These are phyloP conservation scores for Hyperoplus lanceolatus DNA, from an alignment of 2,797 vertebrate species.

Conservation along the genomic window DNA sequence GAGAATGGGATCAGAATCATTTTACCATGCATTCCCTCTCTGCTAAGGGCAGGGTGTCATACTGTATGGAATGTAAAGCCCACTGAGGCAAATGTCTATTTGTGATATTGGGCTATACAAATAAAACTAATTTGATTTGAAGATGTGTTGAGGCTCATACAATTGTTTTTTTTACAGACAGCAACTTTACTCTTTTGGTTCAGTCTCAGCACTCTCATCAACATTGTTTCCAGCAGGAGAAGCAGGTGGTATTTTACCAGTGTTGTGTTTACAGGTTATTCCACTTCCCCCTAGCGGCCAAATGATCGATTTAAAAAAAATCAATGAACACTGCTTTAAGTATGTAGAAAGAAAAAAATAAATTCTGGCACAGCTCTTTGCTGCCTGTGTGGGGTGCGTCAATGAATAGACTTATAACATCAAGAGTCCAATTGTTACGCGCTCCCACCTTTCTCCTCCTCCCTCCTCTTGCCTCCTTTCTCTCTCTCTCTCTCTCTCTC, in stretches of 20 bases:
- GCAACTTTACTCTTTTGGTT: background rate
- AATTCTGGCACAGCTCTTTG: background rate
- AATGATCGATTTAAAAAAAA: background rate
- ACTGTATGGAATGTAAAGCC: too few relatives aligned
- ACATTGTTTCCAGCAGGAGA: background rate
- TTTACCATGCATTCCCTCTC: background rate
- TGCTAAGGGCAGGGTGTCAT: too few relatives aligned
- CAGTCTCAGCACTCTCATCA: background rate
- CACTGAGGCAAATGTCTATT: too few relatives aligned
- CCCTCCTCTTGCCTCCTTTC: too few relatives aligned
- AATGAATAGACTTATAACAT: background rate
- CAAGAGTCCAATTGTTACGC: background rate
- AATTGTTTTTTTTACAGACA: background rate
- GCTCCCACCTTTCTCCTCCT: too few relatives aligned
- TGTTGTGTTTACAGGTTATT: background rate
- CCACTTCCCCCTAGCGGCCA: conserved; percentile 27
- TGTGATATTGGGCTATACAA: too few relatives aligned
- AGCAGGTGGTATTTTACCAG: background rate
- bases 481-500: too few relatives aligned
- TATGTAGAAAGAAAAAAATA: background rate
- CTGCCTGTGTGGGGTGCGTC: background rate
- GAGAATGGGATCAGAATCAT: background rate
- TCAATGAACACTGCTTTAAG: background rate
- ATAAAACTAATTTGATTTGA: too few relatives aligned
- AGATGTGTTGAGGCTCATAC: too few relatives aligned